phyloP scores from a whole-genome alignment of 2,888 invertebrate genomes.

The Aporophyla lueneburgensis region DNA sequence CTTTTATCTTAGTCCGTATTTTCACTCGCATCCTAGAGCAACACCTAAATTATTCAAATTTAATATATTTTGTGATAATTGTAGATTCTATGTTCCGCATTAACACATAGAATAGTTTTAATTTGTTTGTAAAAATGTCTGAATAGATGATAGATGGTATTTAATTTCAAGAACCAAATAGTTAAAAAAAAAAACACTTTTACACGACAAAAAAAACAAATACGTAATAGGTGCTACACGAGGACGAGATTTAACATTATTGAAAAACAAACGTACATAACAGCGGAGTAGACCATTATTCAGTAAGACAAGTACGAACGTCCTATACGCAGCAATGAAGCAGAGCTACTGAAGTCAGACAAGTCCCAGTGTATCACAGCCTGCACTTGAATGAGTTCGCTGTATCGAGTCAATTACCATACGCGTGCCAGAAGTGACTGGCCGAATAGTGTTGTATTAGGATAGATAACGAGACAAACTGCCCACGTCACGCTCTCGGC shows the following conservation, averaged over 20 bases:
- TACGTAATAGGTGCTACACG: neutral
- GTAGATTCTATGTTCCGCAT: neutral
- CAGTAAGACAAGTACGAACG: neutral
- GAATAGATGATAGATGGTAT: neutral
- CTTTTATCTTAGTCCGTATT: neutral
- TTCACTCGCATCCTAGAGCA: neutral
- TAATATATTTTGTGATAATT: neutral
- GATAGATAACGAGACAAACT: constrained; percentile 19
- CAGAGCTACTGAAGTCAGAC: neutral
- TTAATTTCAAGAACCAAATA: neutral
- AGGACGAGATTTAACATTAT: neutral
- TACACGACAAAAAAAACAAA: neutral
- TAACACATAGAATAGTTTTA: neutral
- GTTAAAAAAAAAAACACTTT: neutral
- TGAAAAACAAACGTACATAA: neutral
- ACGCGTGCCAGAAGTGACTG: constrained; percentile 21
- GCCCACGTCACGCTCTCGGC: constrained; percentile 17
- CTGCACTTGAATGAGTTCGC: constrained; percentile 34
- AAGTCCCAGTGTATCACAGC: neutral
- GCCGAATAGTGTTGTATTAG: constrained; percentile 7
- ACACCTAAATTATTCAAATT: no score
- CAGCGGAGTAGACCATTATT: constrained; percentile 7
- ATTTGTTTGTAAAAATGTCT: neutral
- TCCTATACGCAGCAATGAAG: neutral
- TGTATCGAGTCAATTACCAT: constrained; percentile 5